Evolutionary conservation across 2,797 vertebrate species (phyloP).

Genomic region (Zonotrichia albicollis): DNA sequence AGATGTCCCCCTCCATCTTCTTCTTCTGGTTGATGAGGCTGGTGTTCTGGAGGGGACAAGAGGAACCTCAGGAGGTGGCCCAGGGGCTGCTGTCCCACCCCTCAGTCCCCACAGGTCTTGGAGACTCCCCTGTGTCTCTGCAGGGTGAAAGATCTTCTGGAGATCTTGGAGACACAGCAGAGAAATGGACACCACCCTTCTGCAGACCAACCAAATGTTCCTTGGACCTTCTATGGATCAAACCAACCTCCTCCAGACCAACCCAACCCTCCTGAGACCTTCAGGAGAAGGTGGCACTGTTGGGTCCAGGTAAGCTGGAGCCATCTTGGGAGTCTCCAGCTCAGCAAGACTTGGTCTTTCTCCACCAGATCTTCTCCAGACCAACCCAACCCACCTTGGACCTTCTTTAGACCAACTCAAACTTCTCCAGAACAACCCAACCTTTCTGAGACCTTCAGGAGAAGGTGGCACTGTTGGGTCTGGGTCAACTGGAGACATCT

Average conservation of each 20-base stretch:
- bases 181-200: too few species aligned
- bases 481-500: too few species aligned
- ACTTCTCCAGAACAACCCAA: too few species aligned
- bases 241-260: neutral
- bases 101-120: neutral
- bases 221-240: neutral
- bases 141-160: neutral
- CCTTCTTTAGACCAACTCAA: too few species aligned
- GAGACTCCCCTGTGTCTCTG: fast-evolving
- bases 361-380: neutral
- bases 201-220: fast-evolving
- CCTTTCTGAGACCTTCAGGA: too few species aligned
- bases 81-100: neutral
- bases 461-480: too few species aligned
- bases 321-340: neutral
- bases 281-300: neutral
- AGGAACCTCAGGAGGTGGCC: neutral
- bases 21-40: neutral
- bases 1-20: neutral
- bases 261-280: neutral
- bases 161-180: fast-evolving
- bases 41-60: neutral
- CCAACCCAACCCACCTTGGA: neutral
- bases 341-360: neutral
- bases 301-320: fast-evolving